These are phyloP conservation scores for Caenorhabditis tropicalis DNA, from an alignment of 1,140 invertebrate genomes.

Conservation along the genomic window DNA sequence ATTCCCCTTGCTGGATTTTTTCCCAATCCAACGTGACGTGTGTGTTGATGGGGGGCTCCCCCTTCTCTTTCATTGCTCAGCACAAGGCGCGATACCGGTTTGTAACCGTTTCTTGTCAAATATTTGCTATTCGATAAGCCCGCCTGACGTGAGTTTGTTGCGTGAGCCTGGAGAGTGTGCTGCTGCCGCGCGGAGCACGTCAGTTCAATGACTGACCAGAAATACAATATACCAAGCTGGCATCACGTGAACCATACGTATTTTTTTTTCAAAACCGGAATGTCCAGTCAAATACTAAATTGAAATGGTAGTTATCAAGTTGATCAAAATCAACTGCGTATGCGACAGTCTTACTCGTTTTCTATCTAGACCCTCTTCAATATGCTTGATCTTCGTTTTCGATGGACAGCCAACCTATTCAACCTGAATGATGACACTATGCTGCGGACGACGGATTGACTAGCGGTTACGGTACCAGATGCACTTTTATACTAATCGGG, in stretches of 20 bases:
- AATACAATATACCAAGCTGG: neutral
- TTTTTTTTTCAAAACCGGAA: neutral
- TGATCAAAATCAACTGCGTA: neutral
- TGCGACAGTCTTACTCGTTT: neutral
- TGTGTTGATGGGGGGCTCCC: conserved; percentile 22
- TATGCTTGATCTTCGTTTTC: neutral
- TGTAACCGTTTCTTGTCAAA: conserved; percentile 28
- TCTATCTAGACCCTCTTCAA: conserved; percentile 15
- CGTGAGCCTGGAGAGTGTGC: conserved; percentile 18
- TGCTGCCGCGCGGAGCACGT: neutral
- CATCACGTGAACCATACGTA: neutral
- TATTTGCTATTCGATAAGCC: conserved; percentile 41
- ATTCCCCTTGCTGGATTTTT: too few species aligned
- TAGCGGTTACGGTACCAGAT: neutral
- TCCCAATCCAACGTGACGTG: conserved; percentile 9
- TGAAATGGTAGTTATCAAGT: conserved; percentile 2
- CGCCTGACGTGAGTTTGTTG: conserved; percentile 38
- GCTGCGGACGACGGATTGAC: neutral
- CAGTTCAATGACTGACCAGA: neutral
- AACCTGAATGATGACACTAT: conserved; percentile 36
- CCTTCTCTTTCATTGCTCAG: neutral
- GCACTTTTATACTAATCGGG: conserved; percentile 10
- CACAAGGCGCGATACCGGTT: neutral
- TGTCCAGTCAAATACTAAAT: neutral
- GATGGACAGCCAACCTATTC: conserved; percentile 18